These are phyloP conservation scores for Epirrhoe alternata DNA, from an alignment of 2,888 invertebrate species.

Conservation along the genomic window DNA sequence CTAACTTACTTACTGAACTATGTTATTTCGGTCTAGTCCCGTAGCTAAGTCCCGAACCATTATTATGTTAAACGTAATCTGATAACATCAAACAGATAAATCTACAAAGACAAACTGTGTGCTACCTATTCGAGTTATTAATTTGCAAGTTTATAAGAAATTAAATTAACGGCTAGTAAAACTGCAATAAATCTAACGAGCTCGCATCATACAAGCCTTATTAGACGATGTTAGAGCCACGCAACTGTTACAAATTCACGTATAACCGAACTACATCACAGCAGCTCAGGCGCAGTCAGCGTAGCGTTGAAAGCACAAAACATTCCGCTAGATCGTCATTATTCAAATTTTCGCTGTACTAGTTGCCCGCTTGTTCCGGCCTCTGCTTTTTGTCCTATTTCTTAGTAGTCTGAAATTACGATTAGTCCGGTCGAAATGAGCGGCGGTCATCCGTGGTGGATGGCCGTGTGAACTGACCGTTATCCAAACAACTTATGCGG, in stretches of 20 bases:
- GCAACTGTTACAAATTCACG: conserved; percentile 55
- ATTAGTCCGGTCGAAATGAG: conserved; percentile 79
- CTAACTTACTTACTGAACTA: no score
- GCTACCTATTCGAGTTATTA: neutral
- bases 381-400: conserved; percentile 81
- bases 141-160: conserved; percentile 4
- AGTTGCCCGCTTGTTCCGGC: conserved; percentile 83
- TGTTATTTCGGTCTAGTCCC: no score
- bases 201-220: conserved; percentile 39
- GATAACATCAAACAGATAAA: no score
- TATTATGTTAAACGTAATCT: no score
- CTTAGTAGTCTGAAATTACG: conserved; percentile 78
- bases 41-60: no score
- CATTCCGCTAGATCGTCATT: conserved; percentile 82
- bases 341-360: conserved; percentile 83
- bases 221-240: conserved; percentile 41
- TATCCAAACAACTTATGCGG: conserved; percentile 71
- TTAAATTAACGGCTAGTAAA: conserved; percentile 40
- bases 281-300: conserved; percentile 63
- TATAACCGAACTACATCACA: conserved; percentile 53
- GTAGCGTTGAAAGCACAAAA: conserved; percentile 76
- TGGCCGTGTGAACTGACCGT: conserved; percentile 81
- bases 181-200: conserved; percentile 37
- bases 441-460: conserved; percentile 79
- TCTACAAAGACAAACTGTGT: neutral